Base-by-base conservation (phyloP, 1,140 invertebrate species). In the Drosophila nasuta region DNA sequence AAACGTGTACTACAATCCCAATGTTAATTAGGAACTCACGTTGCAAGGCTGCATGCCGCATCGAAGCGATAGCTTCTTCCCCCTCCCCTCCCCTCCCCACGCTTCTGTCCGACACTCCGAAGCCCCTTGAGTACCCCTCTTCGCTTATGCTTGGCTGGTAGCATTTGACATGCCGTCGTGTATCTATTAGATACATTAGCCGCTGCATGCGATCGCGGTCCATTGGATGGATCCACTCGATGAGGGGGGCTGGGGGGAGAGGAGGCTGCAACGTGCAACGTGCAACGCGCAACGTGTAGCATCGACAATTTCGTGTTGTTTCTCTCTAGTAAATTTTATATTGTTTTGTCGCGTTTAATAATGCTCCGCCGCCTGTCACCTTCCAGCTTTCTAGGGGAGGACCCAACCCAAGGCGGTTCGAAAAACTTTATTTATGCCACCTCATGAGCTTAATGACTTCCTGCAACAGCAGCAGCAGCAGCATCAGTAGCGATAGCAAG, bases 151-250 rank as follows among this genome's bases (percentile, higher is more conserved):
- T 83, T 48, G 59, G 58, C 30, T 83, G 80, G 63, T 38, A 70
- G 70, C 77, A 48, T 52, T 76, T 89, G 85, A 81, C 81, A 78
- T 89, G 78, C 81, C 79, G 85, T 88, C 85, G 77, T 88, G 85
- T 88, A 88, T 85, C 85, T 88, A 88, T 89, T 88, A 88, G 85
- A 89, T 88, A 85, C 85, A 88, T 88, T 88, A 88, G 85, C 85
- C 70, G 70, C 85, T 74, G 70, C 81, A 74, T 87, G 82, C 72
- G 69, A 65, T 72, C 74, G 35, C 20, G 33, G 45, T 46, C 46
- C 10, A 51, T 8, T 13, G 1, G 5, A 20, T 3, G 2, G 46
- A 8, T 2, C 11, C 0, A 43, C 17, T 1, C 11, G 7, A 11
- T 10, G 43, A 7, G 41, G 28, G 28, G 20, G 48, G 46, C 51